Evolutionary conservation across 2,113 vertebrate genomes (phyloP), one percentile per base, ranked within the genome.

Genomic region (Erythrolamprus reginae): DNA sequence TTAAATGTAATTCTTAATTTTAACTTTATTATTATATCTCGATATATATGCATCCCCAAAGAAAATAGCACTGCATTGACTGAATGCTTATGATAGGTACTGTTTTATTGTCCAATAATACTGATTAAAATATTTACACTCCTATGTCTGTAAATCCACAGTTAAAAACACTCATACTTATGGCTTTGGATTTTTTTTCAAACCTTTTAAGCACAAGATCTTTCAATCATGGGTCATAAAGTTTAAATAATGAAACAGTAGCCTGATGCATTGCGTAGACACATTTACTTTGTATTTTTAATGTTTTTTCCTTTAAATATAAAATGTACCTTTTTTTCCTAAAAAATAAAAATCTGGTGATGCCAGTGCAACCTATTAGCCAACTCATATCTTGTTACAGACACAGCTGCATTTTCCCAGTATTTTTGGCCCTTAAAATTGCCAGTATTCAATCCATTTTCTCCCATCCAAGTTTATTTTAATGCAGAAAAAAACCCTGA

Each of bases 61-160:
- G 88, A 96, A 96, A 97, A 94, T 95, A 96, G 93, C 89, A 91
- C 95, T 96, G 95, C 92, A 93, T 94, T 95, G 93, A 89, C 88
- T 93, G 92, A 93, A 88, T 93, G 93, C 96, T 93, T 90, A 92
- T 90, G 86, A 93, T 92, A 96, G 94, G 93, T 96, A 97, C 92
- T 94, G 93, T 96, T 97, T 98, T 97, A 97, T 97, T 97, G 95
- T 96, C 96, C 96, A 97, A 96, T 96, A 95, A 96, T 96, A 97
- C 94, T 96, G 96, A 97, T 96, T 96, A 95, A 97, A 97, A 95
- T 98, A 97, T 97, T 96, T 97, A 98, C 97, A 98, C 0, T 94
- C 77, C 96, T 97, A 94, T 89, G 96, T 52, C 77, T 96, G 95
- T 94, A 96, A 96, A 94, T 95, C 95, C 96, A 96, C 95, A 95